Evolutionary conservation across 1,140 invertebrate genomes (phyloP).

Genomic region (Pseudoatta argentina): DNA sequence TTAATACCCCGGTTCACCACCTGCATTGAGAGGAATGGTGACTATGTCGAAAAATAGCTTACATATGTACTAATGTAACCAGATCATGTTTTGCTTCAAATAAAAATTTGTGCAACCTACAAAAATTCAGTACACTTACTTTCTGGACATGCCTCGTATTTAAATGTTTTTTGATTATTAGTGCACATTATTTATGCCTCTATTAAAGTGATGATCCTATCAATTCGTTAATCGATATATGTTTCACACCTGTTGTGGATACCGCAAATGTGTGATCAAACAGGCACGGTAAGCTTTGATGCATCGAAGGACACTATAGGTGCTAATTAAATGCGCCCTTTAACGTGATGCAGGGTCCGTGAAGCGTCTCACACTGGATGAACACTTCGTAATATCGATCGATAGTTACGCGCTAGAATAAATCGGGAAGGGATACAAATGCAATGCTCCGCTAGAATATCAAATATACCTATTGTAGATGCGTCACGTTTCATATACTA

Average conservation of each 20-base stretch:
- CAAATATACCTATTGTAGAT: background rate
- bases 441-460: slow-evolving; percentile 13
- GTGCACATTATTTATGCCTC: background rate
- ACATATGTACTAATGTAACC: no score
- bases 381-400: slow-evolving; percentile 70
- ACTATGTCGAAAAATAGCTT: no score
- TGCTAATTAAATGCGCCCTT: slow-evolving; percentile 80
- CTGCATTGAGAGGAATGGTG: no score
- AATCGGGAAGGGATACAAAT: slow-evolving; percentile 1
- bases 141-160: no score
- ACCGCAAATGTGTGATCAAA: slow-evolving; percentile 56
- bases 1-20: no score
- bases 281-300: slow-evolving; percentile 54
- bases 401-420: slow-evolving; percentile 19
- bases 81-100: no score
- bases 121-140: no score
- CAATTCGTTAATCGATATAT: slow-evolving; percentile 29
- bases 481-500: slow-evolving; percentile 9
- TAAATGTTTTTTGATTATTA: background rate
- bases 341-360: slow-evolving; percentile 70
- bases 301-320: slow-evolving; percentile 70
- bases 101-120: no score
- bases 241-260: slow-evolving; percentile 31
- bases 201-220: slow-evolving; percentile 1
- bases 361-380: slow-evolving; percentile 57